A percentile compares a stretch with the other conserved stretches of the same genome.
These are phyloP conservation scores for Amazona guildingii DNA, from an alignment of 2,113 vertebrate genomes.

Conservation along the genomic window DNA sequence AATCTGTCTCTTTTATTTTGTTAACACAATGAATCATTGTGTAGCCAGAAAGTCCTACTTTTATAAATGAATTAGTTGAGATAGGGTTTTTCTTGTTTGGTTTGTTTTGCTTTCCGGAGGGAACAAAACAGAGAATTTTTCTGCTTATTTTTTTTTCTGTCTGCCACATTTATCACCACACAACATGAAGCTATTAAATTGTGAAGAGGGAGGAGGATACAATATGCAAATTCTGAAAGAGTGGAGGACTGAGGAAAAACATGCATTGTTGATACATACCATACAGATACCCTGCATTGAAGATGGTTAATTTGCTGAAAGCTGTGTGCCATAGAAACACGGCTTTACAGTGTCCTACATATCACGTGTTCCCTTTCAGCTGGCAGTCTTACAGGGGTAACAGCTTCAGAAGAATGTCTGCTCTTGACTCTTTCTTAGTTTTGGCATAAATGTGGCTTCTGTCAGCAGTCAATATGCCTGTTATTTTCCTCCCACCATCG, in stretches of 20 bases:
- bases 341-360: background rate
- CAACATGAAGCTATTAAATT: conserved; percentile 4
- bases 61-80: background rate
- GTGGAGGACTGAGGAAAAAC: background rate
- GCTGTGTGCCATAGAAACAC: background rate
- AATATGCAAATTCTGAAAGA: background rate
- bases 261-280: background rate
- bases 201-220: background rate
- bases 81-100: background rate
- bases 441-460: conserved; percentile 1
- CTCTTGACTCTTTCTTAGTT: background rate
- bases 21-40: background rate
- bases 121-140: background rate
- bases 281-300: background rate
- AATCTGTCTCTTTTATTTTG: background rate
- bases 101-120: rapidly evolving
- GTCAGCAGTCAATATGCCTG: conserved; percentile 7
- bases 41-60: background rate
- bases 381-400: conserved; percentile 7
- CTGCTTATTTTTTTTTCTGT: conserved; percentile 3
- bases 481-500: conserved; percentile 27
- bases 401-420: conserved; percentile 7
- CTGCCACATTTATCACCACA: background rate
- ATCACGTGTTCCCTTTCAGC: background rate
- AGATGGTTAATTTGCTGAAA: conserved; percentile 10